phyloP scores from a whole-genome alignment of 2,797 vertebrate species.

The Urosaurus nigricauda region DNA sequence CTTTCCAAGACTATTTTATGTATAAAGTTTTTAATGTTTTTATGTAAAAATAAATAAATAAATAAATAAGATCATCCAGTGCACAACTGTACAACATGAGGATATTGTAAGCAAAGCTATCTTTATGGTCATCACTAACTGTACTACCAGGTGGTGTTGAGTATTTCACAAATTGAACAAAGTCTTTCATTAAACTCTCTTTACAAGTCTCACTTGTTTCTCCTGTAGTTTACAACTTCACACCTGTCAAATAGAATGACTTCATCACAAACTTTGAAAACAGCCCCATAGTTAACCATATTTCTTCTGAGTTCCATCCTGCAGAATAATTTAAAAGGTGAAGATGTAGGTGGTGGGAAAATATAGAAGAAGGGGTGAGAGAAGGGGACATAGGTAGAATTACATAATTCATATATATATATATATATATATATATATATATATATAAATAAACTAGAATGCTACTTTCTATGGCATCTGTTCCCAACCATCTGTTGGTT shows the following conservation, averaged over 20 bases:
- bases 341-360: constrained; percentile 19
- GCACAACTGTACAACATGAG: no score
- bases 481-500: constrained; percentile 7
- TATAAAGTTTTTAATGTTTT: no score
- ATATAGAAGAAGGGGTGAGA: constrained; percentile 7
- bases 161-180: neutral
- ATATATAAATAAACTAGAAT: neutral
- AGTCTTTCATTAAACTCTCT: neutral
- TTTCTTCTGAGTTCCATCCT: neutral
- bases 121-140: neutral
- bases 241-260: neutral
- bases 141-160: neutral
- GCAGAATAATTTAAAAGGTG: constrained; percentile 2
- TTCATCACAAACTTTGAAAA: neutral
- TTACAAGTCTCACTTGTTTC: neutral
- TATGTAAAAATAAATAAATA: no score
- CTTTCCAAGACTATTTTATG: no score
- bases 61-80: no score
- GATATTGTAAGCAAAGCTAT: no score
- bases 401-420: constrained; percentile 21
- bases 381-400: constrained; percentile 3
- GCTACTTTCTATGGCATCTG: neutral
- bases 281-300: neutral
- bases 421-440: constrained; percentile 39
- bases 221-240: neutral